Evolutionary conservation across 2,113 vertebrate genomes (phyloP).

Genomic region (Petaurus breviceps): DNA sequence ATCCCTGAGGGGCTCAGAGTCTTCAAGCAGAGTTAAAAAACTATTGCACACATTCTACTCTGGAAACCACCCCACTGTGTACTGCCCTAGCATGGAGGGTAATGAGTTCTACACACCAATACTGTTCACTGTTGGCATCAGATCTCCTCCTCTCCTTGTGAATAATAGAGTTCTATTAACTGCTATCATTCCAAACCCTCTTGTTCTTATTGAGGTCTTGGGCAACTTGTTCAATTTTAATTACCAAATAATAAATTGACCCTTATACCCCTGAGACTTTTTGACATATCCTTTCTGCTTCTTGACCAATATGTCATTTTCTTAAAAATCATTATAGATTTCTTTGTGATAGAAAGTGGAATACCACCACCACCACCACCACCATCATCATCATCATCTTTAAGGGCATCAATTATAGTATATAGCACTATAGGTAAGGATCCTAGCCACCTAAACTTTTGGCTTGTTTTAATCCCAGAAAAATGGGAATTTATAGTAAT

Average conservation of each 20-base stretch:
- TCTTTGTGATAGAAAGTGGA: neutral
- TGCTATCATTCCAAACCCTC: neutral
- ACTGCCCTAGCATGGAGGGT: neutral
- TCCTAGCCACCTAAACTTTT: conserved; percentile 38
- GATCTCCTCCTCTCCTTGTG: neutral
- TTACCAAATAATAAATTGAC: neutral
- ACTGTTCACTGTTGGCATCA: neutral
- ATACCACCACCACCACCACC: neutral
- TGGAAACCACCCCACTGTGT: neutral
- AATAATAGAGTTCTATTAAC: neutral
- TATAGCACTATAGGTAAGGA: conserved; percentile 3
- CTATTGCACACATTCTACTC: neutral
- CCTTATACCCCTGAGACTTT: neutral
- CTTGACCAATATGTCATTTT: neutral
- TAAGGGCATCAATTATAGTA: conserved; percentile 18
- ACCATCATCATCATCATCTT: conserved; percentile 15
- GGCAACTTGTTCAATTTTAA: neutral
- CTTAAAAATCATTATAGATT: neutral
- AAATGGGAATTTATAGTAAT: conserved; percentile 52
- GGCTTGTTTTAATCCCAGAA: conserved; percentile 54
- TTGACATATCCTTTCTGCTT: neutral
- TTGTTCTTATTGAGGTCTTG: neutral
- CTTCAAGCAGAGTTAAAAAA: neutral
- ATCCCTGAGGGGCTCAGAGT: neutral
- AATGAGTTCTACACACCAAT: neutral